Conservation (phyloP, 2,888 invertebrate species). For the Zonitis immaculata region DNA sequence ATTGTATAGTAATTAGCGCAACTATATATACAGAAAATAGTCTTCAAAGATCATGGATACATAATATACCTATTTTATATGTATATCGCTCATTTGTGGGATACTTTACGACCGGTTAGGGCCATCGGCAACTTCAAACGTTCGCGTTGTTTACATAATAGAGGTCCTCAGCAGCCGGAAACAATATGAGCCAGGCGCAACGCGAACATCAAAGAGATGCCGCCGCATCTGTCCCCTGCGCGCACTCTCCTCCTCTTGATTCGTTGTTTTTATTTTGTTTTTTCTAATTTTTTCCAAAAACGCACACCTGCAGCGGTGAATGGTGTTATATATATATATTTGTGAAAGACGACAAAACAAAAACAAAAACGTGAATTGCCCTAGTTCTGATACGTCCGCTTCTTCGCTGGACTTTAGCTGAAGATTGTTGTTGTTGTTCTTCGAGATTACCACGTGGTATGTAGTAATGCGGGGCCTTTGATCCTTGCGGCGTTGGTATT, state of each 20-base stretch:
- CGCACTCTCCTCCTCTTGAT: conserved; percentile 5
- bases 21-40: conserved; percentile 16
- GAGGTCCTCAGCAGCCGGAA: conserved; percentile 60
- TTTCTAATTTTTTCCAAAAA: too few relatives aligned
- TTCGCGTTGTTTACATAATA: conserved; percentile 65
- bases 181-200: conserved; percentile 49
- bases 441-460: conserved; percentile 36
- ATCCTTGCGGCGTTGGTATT: conserved; percentile 26
- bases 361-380: conserved; percentile 38
- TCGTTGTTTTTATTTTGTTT: conserved; percentile 29
- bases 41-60: too few relatives aligned
- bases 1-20: conserved; percentile 33
- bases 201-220: conserved; percentile 46
- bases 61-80: too few relatives aligned
- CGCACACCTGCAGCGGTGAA: conserved; percentile 9
- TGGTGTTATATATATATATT: conserved; percentile 9
- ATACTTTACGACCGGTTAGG: conserved; percentile 46
- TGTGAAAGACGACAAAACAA: conserved; percentile 9
- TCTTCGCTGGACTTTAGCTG: conserved; percentile 14
- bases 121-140: conserved; percentile 58
- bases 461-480: conserved; percentile 35
- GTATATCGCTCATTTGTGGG: conserved; percentile 46
- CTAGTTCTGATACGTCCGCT: conserved; percentile 38
- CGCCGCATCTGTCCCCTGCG: conserved; percentile 37
- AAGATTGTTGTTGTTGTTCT: conserved; percentile 18